phyloP scores from a whole-genome alignment of 2,113 vertebrate species.

The Etheostoma spectabile region DNA sequence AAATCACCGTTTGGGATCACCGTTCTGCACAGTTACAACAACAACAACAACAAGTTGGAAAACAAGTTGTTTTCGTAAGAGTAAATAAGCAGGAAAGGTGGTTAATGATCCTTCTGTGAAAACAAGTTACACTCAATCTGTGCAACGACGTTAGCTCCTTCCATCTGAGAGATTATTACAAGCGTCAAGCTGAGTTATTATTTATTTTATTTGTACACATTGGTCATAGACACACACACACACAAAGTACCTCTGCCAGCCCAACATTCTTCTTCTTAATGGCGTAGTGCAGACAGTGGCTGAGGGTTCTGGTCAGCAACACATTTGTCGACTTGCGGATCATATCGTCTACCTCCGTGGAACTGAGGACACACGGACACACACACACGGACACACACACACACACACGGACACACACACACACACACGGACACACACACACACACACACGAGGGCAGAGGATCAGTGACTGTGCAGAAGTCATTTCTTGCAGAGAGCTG shows the following conservation, averaged over 20 bases:
- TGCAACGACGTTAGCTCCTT: slow-evolving; percentile 8
- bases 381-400: slow-evolving; percentile 1
- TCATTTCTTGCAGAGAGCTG: slow-evolving; percentile 15
- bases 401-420: slow-evolving; percentile 25
- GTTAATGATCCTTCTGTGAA: background rate
- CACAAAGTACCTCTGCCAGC: slow-evolving; percentile 89
- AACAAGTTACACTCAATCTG: background rate
- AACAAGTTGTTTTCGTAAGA: slow-evolving; percentile 11
- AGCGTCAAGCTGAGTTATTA: background rate
- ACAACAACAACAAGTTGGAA: background rate
- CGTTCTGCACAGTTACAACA: slow-evolving; percentile 10
- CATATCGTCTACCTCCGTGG: slow-evolving; percentile 98
- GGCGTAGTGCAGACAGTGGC: slow-evolving; percentile 93
- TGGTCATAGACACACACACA: slow-evolving; percentile 3
- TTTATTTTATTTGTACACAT: slow-evolving; percentile 7
- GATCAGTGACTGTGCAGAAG: slow-evolving; percentile 33
- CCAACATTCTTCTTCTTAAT: slow-evolving; percentile 97
- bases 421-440: slow-evolving; percentile 5
- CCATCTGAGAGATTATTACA: slow-evolving; percentile 17
- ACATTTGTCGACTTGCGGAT: slow-evolving; percentile 98
- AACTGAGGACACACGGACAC: slow-evolving; percentile 82
- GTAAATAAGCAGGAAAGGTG: slow-evolving; percentile 36
- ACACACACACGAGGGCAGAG: slow-evolving; percentile 1
- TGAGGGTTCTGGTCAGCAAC: slow-evolving; percentile 93
- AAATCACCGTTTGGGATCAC: background rate